Evolutionary conservation across 2,113 vertebrate species (phyloP).

Genomic region (Catharus fuscescens): DNA sequence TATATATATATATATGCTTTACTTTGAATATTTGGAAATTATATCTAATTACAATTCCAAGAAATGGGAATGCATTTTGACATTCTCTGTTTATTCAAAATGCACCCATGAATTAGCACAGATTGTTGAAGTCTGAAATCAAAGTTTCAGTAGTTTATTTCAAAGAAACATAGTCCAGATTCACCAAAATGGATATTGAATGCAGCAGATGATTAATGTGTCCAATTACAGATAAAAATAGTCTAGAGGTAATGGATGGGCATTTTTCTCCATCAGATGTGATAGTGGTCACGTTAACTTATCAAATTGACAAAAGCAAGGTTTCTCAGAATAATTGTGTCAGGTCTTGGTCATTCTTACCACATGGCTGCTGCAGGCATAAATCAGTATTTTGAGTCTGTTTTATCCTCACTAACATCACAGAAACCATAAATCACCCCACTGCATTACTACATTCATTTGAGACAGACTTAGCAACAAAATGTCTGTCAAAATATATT

Average conservation of each 20-base stretch:
- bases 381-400: background rate
- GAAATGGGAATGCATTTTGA: background rate
- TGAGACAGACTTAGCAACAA: background rate
- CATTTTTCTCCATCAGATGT: background rate
- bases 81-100: background rate
- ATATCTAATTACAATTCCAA: background rate
- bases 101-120: background rate
- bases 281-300: background rate
- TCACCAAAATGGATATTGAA: background rate
- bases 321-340: background rate
- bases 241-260: background rate
- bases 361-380: background rate
- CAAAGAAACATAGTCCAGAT: background rate
- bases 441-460: background rate
- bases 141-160: background rate
- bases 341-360: background rate
- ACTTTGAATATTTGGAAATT: background rate
- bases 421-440: background rate
- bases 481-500: background rate
- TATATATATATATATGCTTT: background rate
- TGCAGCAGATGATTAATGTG: constrained; percentile 20
- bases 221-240: constrained; percentile 18
- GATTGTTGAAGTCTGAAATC: background rate
- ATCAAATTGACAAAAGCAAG: background rate
- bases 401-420: background rate